Evolutionary conservation across 2,113 vertebrate genomes (phyloP).

Genomic region (Egretta garzetta): DNA sequence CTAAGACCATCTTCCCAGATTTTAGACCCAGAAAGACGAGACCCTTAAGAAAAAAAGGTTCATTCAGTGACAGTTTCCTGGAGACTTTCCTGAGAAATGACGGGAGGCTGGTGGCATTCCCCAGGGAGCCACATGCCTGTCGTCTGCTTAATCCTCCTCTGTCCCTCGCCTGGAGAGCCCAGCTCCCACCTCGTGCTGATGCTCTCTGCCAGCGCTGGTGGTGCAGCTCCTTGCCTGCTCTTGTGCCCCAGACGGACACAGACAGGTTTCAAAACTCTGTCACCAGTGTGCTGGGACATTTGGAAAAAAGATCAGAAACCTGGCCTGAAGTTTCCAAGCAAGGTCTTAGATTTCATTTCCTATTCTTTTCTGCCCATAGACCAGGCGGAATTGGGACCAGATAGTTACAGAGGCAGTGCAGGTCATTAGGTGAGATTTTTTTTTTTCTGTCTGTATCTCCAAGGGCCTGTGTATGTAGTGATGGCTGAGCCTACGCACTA

Average conservation of each 20-base stretch:
- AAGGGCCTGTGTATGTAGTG: background rate
- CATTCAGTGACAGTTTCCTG: background rate
- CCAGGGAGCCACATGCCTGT: background rate
- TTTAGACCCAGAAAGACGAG: background rate
- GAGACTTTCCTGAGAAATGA: background rate
- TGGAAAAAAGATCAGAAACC: background rate
- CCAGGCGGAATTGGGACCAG: background rate
- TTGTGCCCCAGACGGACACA: background rate
- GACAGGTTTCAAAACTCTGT: background rate
- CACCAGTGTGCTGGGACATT: background rate
- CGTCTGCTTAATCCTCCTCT: slow-evolving; percentile 33
- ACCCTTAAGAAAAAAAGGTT: background rate
- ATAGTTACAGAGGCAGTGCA: background rate
- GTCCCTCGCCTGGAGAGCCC: background rate
- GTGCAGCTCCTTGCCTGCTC: background rate
- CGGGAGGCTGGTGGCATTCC: background rate
- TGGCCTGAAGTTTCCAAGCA: background rate
- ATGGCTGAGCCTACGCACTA: background rate
- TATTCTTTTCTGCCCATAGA: background rate
- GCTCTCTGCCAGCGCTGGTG: background rate
- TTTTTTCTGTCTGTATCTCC: background rate
- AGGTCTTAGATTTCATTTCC: slow-evolving; percentile 7
- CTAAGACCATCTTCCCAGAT: background rate
- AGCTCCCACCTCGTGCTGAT: background rate
- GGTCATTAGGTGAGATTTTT: background rate